phyloP scores from a whole-genome alignment of 2,113 vertebrate species.

The Alethe castanea region DNA sequence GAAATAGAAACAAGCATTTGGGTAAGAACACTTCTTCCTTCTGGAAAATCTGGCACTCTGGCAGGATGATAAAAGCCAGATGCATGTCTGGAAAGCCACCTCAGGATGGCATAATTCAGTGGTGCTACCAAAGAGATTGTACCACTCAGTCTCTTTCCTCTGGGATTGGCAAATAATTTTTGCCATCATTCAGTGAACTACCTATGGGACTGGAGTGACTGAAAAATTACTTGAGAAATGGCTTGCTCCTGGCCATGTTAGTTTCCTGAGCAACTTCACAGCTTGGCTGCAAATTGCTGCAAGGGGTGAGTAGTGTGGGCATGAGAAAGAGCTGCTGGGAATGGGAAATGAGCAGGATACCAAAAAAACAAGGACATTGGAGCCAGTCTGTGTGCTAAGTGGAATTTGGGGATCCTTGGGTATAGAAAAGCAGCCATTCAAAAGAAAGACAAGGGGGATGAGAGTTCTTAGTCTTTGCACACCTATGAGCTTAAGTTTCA shows the following conservation, averaged over 20 bases:
- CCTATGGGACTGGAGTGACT: background rate
- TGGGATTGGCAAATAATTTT: background rate
- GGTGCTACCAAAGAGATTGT: background rate
- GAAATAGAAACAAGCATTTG: background rate
- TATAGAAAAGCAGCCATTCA: background rate
- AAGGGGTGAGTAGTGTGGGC: background rate
- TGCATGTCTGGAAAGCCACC: background rate
- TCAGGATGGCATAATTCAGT: background rate
- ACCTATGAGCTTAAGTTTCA: background rate
- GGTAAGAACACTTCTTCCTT: background rate
- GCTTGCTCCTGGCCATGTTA: background rate
- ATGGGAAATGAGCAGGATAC: background rate
- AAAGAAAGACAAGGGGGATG: background rate
- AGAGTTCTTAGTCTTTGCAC: background rate
- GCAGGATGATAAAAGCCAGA: background rate
- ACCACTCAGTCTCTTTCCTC: background rate
- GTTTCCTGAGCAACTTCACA: background rate
- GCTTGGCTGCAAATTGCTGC: background rate
- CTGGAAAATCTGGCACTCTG: background rate
- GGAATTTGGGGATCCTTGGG: background rate
- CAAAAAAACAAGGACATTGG: background rate
- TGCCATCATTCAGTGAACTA: background rate
- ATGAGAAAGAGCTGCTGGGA: background rate
- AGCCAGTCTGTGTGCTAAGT: background rate
- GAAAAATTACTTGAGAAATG: background rate